Percentiles rank a stretch among this genome's conserved stretches.
These are phyloP conservation scores for Alca torda DNA, from an alignment of 2,797 vertebrate genomes.

Conservation along the genomic window DNA sequence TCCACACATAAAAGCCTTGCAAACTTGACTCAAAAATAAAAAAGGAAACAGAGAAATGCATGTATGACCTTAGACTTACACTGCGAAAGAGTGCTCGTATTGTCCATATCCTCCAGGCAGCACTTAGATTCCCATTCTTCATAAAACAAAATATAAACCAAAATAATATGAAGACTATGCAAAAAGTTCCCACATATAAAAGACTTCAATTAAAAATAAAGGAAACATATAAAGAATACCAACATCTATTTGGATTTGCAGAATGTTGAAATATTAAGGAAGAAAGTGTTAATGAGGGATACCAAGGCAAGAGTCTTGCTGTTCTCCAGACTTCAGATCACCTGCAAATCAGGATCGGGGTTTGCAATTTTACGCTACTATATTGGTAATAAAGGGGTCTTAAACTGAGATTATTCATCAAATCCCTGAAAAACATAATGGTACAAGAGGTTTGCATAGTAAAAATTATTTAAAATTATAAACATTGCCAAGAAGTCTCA, in stretches of 20 bases:
- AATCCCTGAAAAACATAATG: background rate
- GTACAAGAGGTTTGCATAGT: background rate
- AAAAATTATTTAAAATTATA: background rate
- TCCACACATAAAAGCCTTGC: background rate
- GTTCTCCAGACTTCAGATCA: background rate
- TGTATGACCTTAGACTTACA: background rate
- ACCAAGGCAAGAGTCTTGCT: background rate
- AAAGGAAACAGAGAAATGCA: background rate
- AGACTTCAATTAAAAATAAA: background rate
- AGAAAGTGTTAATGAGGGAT: background rate
- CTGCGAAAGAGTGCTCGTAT: background rate
- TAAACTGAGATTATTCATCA: background rate
- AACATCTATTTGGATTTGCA: background rate
- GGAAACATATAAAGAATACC: background rate
- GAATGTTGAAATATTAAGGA: background rate
- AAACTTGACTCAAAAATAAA: background rate
- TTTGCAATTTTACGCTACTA: background rate
- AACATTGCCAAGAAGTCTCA: background rate
- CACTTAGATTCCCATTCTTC: background rate
- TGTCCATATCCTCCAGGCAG: background rate
- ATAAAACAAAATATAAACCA: background rate
- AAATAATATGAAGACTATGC: background rate
- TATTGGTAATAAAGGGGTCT: background rate
- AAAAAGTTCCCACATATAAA: background rate
- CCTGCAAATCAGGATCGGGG: background rate